Evolutionary conservation across 2,797 vertebrate genomes (phyloP), one percentile per base, ranked within the genome.

Genomic region (Salarias fasciatus): DNA sequence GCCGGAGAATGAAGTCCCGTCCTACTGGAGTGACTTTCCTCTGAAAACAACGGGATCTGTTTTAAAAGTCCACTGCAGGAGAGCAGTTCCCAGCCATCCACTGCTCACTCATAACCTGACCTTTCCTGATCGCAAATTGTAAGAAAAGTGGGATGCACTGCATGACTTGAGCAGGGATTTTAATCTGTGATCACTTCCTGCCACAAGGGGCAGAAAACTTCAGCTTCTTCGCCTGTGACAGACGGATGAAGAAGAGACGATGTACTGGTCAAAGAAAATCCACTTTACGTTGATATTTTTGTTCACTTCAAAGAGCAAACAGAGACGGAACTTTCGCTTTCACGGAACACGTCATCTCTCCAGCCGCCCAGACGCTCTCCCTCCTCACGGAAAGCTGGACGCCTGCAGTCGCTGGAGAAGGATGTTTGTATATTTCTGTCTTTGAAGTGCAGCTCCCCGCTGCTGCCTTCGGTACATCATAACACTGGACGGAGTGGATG

Each of bases 401-500:
- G n/a, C n/a, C n/a, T n/a, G n/a, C 14, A 35, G 53, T 69, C 64
- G 59, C 63, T 31, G 40, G 49, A 69, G 45, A 42, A 67, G 64
- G 54, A 41, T 72, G 71, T 72, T 69, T 80, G 69, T 76, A 49
- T 84, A 79, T 80, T 83, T 79, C 67, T 76, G 79, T 72, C 8
- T 53, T 48, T 55, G 49, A 71, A 73, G 75, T 66, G 56, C 51
- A 56, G 65, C 60, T 69, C n/a, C n/a, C n/a, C 36, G 7, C 33
- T 46, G 60, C 36, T 66, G 52, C 55, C 72, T 59, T 13, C 50
- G 58, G 54, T 79, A 73, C 53, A 75, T 69, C 42, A 51, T 35
- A 18, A 43, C 58, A 59, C 46, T 11, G 47, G 67, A 68, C 2
- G 18, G 24, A 24, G 24, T 63, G 72, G 63, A 85, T 67, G 64